Evolutionary conservation across 2,113 vertebrate species (phyloP), one percentile per base, ranked within the genome.

Genomic region (Nematolebias whitei): DNA sequence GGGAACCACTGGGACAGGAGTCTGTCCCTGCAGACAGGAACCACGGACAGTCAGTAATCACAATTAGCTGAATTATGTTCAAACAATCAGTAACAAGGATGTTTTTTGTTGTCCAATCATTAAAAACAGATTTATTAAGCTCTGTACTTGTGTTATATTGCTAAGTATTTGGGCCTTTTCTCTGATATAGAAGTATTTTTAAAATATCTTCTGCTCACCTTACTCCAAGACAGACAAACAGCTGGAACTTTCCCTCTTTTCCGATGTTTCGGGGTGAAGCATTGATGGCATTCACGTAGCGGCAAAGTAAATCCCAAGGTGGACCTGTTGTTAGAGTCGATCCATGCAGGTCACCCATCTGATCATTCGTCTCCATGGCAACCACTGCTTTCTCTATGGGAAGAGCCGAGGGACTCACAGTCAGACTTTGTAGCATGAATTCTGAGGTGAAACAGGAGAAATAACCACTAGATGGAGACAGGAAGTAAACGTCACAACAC

Each of bases 211-310:
- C 4, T 16, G 11, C n/a, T 71, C 89, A 98, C 98, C 97, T 93
- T 35, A 96, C 92, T 69, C 96, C 97, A n/a, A 99, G 90, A 89
- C 97, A 99, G 82, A 99, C 91, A 12, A 98, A 90, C 72, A 98
- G 94, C 85, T 99, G 97, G 90, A 99, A 97, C 82, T 99, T 99
- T 23, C 97, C 97, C 0, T 99, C 98, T 83, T 99, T 99, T 22
- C 98, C 98, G 2, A 99, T 97, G 87, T 89, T 98, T 68, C 98
- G 88, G 32, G 96, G 94, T 2, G 96, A 95, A 2, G 92, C 90
- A 50, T 96, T 98, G 78, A 99, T 95, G 63, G 95, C 94, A 11
- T 89, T 94, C 64, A 97, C 95, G 0, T 99, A 98, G 77, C 92
- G 96, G 85, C 96, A 98, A 78, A 98, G 94, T 2, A 92, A 93